Evolutionary conservation across 2,797 vertebrate species (phyloP).

Genomic region (Gallirallus australis): DNA sequence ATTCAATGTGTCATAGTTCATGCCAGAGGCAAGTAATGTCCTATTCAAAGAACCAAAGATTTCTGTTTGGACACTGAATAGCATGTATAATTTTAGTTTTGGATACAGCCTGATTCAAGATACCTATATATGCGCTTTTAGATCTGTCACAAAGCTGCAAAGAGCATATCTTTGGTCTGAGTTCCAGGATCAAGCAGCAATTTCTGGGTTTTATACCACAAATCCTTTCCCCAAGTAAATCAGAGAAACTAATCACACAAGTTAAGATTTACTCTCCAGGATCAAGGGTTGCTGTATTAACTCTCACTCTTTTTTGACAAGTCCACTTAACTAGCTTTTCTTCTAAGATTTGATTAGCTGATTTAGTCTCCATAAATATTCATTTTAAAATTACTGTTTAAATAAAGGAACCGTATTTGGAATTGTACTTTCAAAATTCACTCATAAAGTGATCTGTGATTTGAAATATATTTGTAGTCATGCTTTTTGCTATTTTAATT

Average conservation of each 20-base stretch:
- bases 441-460: not conserved
- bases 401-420: not conserved
- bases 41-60: not conserved
- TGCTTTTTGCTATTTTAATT: not conserved
- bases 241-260: not conserved
- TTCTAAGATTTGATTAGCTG: slow-evolving; percentile 7
- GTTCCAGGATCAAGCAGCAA: not conserved
- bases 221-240: not conserved
- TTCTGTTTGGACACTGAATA: not conserved
- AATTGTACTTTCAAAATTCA: not conserved
- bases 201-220: not conserved
- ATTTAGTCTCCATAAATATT: slow-evolving; percentile 33
- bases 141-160: not conserved
- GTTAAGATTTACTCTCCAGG: not conserved
- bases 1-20: not conserved
- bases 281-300: slow-evolving; percentile 14
- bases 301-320: not conserved
- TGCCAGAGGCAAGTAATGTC: not conserved
- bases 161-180: not conserved
- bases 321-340: slow-evolving; percentile 32
- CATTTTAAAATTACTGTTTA: slow-evolving; percentile 13
- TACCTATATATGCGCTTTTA: not conserved
- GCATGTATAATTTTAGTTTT: not conserved
- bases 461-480: not conserved
- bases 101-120: not conserved